A percentile compares a stretch with the other conserved stretches of the same genome.
These are phyloP conservation scores for Pantelozetes paolii DNA, from an alignment of 2,888 invertebrate species.

Conservation along the genomic window DNA sequence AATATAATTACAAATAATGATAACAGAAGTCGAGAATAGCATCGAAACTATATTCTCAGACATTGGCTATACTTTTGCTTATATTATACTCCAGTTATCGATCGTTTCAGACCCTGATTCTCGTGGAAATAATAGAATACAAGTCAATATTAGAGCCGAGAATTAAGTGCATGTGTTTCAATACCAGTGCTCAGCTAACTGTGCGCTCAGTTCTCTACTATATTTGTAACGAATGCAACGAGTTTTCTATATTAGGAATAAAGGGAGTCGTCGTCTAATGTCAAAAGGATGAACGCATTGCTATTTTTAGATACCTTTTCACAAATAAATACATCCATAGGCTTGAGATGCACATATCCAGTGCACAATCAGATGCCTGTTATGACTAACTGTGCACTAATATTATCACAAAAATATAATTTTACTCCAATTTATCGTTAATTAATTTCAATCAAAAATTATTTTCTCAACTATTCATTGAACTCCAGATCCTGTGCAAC, in stretches of 20 bases:
- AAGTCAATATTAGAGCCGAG: slow-evolving; percentile 6
- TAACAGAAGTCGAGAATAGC: slow-evolving; percentile 25
- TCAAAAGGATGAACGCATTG: slow-evolving; percentile 30
- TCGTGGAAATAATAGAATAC: slow-evolving; percentile 28
- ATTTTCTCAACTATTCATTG: too few relatives aligned
- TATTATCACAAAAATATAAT: too few relatives aligned
- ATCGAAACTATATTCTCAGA: neutral
- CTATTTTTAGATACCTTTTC: slow-evolving; percentile 30
- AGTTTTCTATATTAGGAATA: slow-evolving; percentile 35
- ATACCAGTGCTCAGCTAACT: neutral
- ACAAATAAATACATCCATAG: neutral
- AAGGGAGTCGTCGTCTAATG: slow-evolving; percentile 33
- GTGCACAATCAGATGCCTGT: neutral
- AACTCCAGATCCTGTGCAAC: too few relatives aligned
- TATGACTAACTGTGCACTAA: neutral
- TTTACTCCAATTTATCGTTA: too few relatives aligned
- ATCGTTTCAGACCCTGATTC: slow-evolving; percentile 28
- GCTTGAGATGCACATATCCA: neutral
- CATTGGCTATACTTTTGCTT: neutral
- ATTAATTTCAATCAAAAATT: too few relatives aligned
- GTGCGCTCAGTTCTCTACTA: neutral
- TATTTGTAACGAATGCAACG: slow-evolving; percentile 22
- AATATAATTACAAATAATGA: slow-evolving; percentile 12
- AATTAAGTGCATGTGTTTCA: neutral
- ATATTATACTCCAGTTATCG: neutral